Evolutionary conservation across 2,797 vertebrate genomes (phyloP), one percentile per base, ranked within the genome.

Genomic region (Lates japonicus): DNA sequence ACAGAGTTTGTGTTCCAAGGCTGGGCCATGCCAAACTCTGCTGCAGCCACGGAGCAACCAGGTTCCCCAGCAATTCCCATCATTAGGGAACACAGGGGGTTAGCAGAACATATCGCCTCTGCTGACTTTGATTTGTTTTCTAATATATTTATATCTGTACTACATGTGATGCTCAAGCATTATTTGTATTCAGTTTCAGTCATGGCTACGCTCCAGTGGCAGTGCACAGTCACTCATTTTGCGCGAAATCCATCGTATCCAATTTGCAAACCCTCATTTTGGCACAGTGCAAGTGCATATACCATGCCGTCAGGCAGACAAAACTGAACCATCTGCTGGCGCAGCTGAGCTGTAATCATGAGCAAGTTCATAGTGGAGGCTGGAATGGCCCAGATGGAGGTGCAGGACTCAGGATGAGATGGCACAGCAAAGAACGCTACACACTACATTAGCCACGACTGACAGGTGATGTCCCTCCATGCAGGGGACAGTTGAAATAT

Each of bases 281-380:
- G 87, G 90, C 89, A 91, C 29, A 72, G 31, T 42, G 62, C 44
- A 10, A 59, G 74, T n/a, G 73, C 63, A 70, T 90, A 87, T 82
- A 85, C 81, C 70, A 69, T 51, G 83, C 72, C 63, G 84, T 89
- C 86, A 88, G 82, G 72, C 81, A 20, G 83, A 90, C 90, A 94
- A 94, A 94, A 89, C 91, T 85, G 87, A 94, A 93, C 92, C 93
- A 94, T 92, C 93, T 95, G 94, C 90, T 90, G 90, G 84, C 67
- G 66, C 88, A 85, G 87, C 92, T 78, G 82, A 88, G 81, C 71
- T 84, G 78, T 89, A 88, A 92, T 93, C 87, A 87, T 37, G 83
- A 85, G 74, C 62, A 41, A 81, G 80, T 82, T 90, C 76, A 71
- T 54, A 33, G 83, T n/a, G 74, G 79, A 84, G 88, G 85, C 70